Evolutionary conservation across 2,113 vertebrate genomes (phyloP).

Genomic region (Toxostoma redivivum): DNA sequence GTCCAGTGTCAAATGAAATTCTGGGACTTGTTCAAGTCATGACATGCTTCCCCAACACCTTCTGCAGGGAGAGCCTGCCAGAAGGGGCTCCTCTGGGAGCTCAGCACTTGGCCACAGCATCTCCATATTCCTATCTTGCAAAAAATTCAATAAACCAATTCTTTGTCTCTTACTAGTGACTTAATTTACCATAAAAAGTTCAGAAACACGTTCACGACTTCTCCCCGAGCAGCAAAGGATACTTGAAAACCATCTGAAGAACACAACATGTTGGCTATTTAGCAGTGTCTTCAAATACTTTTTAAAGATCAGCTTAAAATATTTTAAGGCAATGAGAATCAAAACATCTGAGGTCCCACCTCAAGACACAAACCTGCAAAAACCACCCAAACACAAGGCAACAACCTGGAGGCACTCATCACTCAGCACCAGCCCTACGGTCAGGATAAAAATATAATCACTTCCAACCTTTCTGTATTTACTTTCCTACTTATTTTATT

Average conservation of each 20-base stretch:
- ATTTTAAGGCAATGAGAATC: neutral
- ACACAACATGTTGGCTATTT: accelerated
- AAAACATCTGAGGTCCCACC: neutral
- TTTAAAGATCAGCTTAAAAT: neutral
- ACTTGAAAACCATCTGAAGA: neutral
- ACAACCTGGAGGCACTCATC: neutral
- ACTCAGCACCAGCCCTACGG: neutral
- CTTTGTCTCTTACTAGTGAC: neutral
- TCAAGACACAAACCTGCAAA: neutral
- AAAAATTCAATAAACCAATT: neutral
- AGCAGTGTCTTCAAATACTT: neutral
- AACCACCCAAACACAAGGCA: neutral
- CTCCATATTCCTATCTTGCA: neutral
- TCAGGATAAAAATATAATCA: neutral
- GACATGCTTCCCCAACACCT: neutral
- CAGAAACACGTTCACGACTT: accelerated
- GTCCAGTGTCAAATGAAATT: neutral
- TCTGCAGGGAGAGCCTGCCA: neutral
- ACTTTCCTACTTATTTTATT: neutral
- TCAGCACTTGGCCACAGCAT: neutral
- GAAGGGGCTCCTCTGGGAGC: neutral
- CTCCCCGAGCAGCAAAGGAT: neutral
- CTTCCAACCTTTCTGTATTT: neutral
- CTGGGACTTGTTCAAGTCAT: neutral
- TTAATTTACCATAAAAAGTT: neutral